phyloP scores from a whole-genome alignment of 2,113 vertebrate species.

The Numenius arquata region DNA sequence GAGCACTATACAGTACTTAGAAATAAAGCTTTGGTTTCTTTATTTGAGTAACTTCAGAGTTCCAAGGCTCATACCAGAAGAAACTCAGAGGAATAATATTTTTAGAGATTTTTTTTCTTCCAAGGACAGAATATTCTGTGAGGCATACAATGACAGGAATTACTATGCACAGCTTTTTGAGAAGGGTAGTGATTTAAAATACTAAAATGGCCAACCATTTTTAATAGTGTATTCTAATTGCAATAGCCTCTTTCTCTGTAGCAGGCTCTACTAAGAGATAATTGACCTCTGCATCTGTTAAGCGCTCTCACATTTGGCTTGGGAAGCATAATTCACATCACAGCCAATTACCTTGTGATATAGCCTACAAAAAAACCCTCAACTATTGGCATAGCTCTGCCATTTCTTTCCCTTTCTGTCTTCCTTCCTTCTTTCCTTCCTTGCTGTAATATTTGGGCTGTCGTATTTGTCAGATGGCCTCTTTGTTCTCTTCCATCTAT shows the following conservation, averaged over 20 bases:
- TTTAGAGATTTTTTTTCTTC: constrained; percentile 1
- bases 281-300: constrained; percentile 63
- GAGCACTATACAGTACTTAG: neutral
- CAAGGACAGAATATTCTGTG: neutral
- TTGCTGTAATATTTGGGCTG: constrained; percentile 19
- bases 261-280: constrained; percentile 55
- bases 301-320: constrained; percentile 56
- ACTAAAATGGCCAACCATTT: constrained; percentile 41
- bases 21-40: neutral
- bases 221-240: constrained; percentile 54
- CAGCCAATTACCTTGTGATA: constrained; percentile 53
- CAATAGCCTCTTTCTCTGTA: constrained; percentile 47
- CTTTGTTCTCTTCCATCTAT: constrained; percentile 39
- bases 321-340: constrained; percentile 59
- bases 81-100: constrained; percentile 25
- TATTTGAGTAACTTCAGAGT: neutral
- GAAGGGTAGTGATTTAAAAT: constrained; percentile 41
- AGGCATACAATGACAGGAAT: constrained; percentile 6
- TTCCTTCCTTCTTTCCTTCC: constrained; percentile 4
- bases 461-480: constrained; percentile 41
- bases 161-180: neutral
- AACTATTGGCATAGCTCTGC: neutral
- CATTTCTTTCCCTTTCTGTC: neutral
- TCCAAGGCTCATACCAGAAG: neutral
- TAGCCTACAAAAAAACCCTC: neutral